Conservation (phyloP, 2,888 invertebrate species). For the Sinotaia quadrata region DNA sequence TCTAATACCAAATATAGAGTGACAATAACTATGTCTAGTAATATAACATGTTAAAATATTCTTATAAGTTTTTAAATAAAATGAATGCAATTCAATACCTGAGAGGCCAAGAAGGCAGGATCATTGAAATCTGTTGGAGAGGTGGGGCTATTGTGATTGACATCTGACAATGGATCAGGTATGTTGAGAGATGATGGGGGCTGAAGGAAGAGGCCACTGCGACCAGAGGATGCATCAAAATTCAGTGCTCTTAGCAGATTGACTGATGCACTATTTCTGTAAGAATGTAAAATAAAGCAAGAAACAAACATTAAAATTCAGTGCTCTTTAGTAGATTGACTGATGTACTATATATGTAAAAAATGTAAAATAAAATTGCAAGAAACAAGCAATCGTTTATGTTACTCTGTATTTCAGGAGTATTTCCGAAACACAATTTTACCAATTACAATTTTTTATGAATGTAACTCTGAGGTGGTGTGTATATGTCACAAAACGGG, state of each 20-base stretch:
- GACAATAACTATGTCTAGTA: too few relatives aligned
- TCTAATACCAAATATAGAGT: too few relatives aligned
- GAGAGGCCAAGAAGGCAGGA: neutral
- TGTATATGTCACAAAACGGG: too few relatives aligned
- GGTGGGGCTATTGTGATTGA: conserved; percentile 44
- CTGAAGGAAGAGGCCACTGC: conserved; percentile 56
- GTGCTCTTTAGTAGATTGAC: conserved; percentile 13
- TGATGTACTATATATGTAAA: conserved; percentile 2
- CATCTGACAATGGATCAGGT: conserved; percentile 37
- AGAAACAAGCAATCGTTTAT: neutral
- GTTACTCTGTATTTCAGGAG: too few relatives aligned
- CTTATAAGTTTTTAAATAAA: too few relatives aligned
- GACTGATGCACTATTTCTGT: conserved; percentile 50
- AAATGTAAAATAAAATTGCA: neutral
- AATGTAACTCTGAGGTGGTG: too few relatives aligned
- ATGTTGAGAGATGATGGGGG: conserved; percentile 34
- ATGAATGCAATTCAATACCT: too few relatives aligned
- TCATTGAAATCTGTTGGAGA: conserved; percentile 32
- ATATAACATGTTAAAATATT: too few relatives aligned
- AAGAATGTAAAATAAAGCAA: neutral
- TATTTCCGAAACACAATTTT: too few relatives aligned
- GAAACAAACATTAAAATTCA: too few relatives aligned
- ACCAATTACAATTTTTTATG: too few relatives aligned
- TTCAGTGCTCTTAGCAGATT: conserved; percentile 67
- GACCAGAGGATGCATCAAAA: conserved; percentile 60